phyloP scores from a whole-genome alignment of 2,113 vertebrate species.

The Archocentrus centrarchus region DNA sequence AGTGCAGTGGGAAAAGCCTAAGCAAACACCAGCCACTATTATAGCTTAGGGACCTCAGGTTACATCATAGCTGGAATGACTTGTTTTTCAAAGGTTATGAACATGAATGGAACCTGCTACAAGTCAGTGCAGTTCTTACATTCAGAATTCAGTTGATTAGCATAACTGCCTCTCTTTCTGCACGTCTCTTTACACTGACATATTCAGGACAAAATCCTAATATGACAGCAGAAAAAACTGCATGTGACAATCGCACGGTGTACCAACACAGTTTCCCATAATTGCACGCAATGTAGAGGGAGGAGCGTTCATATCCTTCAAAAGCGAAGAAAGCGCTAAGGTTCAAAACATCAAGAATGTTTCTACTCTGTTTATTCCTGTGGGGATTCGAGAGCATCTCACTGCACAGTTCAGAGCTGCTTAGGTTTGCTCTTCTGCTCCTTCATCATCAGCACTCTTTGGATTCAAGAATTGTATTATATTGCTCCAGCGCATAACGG shows the following conservation, averaged over 20 bases:
- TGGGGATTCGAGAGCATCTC: conserved; percentile 28
- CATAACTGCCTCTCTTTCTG: not conserved
- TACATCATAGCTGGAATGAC: conserved; percentile 48
- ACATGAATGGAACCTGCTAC: conserved; percentile 43
- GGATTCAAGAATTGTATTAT: conserved; percentile 15
- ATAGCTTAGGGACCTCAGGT: conserved; percentile 47
- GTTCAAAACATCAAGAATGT: conserved; percentile 26
- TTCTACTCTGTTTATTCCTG: conserved; percentile 19
- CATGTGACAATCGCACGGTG: not conserved
- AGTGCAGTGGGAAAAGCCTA: conserved; percentile 33
- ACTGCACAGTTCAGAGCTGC: conserved; percentile 22
- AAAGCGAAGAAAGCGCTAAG: not conserved
- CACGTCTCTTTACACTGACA: conserved; percentile 17
- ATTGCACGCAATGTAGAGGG: conserved; percentile 4
- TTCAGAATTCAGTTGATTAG: conserved; percentile 3
- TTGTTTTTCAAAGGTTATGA: conserved; percentile 51
- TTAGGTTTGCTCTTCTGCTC: conserved; percentile 19
- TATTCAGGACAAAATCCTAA: conserved; percentile 28
- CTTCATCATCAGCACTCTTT: conserved; percentile 47
- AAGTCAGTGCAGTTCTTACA: not conserved
- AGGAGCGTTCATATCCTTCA: conserved; percentile 19
- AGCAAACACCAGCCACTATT: conserved; percentile 40
- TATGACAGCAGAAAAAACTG: not conserved
- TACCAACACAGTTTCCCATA: conserved; percentile 14
- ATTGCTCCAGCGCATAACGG: conserved; percentile 12